Evolutionary conservation across 2,797 vertebrate genomes (phyloP), one percentile per base, ranked within the genome.

Genomic region (Jordanella pulchra): DNA sequence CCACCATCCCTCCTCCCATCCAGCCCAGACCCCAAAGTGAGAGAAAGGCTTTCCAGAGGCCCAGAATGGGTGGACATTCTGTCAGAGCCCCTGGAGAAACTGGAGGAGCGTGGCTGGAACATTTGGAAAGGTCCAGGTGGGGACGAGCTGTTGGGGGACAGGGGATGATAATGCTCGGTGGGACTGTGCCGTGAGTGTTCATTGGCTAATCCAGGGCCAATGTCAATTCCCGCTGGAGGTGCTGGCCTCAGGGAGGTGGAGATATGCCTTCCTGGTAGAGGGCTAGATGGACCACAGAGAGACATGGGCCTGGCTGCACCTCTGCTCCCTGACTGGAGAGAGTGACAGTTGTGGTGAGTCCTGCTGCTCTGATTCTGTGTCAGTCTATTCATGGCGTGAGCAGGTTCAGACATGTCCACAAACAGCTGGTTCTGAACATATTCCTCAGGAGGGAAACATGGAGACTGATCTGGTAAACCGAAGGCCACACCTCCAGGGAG

Each of bases 261-360:
- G 0, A 94, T 75, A 61, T 94, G 93, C 61, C 93, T 93, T 13
- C 90, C 89, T 0, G 95, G 95, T 87, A 96, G 88, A 14, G 97
- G 96, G 66, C 96, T 97, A 10, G 94, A 94, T n/a, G 97, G 94
- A 28, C 94, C 95, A 1, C 95, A 95, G 65, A 95, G 94, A 45
- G 94, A 91, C 1, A 91, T 93, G 42, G 91, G 75, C 86, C 95
- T 95, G 51, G 88, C 69, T 56, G 91, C 92, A 0, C 77, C 73
- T 83, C 95, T 94, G 71, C 87, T 45, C 4, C 91, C 94, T 0
- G 93, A 61, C 79, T 96, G 97, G n/a, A 93, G 81, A 2, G 96
- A 95, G 76, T 95, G 95, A 87, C 96, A 92, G 73, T 96, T 97
- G 75, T 96, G 97, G 61, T 93, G 96, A 60, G 95, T 96, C 88